Base-by-base conservation (phyloP, 1,140 invertebrate genomes). In the Panulirus ornatus region DNA sequence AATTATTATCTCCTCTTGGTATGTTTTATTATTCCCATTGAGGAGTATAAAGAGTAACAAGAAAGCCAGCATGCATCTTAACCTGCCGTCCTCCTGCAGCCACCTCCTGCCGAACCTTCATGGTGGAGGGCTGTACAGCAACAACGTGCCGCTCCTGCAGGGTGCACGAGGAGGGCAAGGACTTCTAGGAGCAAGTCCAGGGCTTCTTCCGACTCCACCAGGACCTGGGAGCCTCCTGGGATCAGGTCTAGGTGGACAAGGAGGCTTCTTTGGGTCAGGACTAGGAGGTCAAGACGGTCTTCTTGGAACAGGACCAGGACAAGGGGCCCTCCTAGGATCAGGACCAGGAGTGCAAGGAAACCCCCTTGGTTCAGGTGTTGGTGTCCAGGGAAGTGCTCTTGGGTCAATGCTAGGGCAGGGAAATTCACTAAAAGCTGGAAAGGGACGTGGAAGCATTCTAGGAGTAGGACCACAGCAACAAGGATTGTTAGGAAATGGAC, bases 41-140 rank as follows among this genome's bases (percentile, higher is more conserved):
- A 78, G 51, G 79, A 83, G 79, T 58, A 51, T 83, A 83, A 63
- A 83, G 36, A 63, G 34, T 83, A 83, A 58, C 58, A 83, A 83
- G 38, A 58, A 75, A 78, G 34, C 34, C 73, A 87, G 84, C 84
- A 86, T 87, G 87, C 79, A 54, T 82, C 78, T 83, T 89, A 89
- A 82, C 87, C 40, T 89, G 78, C 51, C 66, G 58, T 89, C 87
- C 87, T 82, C 87, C 87, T 89, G 87, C 87, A 89, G 87, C 79
- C 87, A 89, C 87, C 79, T 58, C 58, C 70, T 89, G 79, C 87
- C 79, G 79, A 83, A 88, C 63, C 76, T 81, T 82, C 86, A 78
- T 47, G 86, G 78, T 70, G 78, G 63, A 71, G 86, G 78, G 76
- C 76, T 81, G 58, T 54, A 63, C 84, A 87, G 76, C 58, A 44